Base-by-base conservation (phyloP, 2,797 vertebrate genomes). In the Sebastes taczanowskii region DNA sequence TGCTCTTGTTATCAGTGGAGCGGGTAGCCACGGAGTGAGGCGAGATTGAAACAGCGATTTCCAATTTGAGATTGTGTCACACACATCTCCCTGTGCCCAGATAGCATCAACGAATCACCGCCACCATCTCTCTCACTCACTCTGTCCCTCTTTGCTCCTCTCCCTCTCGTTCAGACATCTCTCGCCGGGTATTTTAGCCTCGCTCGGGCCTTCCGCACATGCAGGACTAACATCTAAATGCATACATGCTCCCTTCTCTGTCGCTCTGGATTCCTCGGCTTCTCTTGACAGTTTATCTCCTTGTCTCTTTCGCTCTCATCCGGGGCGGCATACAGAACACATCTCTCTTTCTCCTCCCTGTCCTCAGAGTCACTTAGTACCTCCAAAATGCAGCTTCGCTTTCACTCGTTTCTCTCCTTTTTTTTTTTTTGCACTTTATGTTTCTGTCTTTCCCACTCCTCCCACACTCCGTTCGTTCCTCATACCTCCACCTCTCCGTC, bases 51-150 rank as follows among this genome's bases (percentile, higher is more conserved):
- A 94, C 95, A 94, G 94, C 90, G 95, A 96, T 96, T 96, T 96
- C 93, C 95, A 96, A 95, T 96, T 96, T 95, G 91, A 95, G 95
- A 96, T 96, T 95, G 95, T 96, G 96, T 96, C 95, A 94, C 95
- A 94, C 93, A 88, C 94, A 90, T 95, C 94, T 94, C 91, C 89
- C 86, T 84, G 80, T 66, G 85, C 92, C 63, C 85, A 87, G 95
- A 96, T 95, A 96, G 90, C 91, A 95, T 96, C 94, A n/a, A 73
- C 78, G 81, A 90, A 94, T 94, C 94, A 89, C 78, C 77, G 35
- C 91, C 94, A 88, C 94, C 93, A 92, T 94, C 93, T 91, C 93
- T 25, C 86, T 89, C 85, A 59, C 79, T 89, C 84, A 84, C 86
- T 87, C 84, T 86, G 86, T 80, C 86, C 84, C 84, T 83, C 77